Evolutionary conservation across 2,113 vertebrate genomes (phyloP).

Genomic region (Xerus inauris): DNA sequence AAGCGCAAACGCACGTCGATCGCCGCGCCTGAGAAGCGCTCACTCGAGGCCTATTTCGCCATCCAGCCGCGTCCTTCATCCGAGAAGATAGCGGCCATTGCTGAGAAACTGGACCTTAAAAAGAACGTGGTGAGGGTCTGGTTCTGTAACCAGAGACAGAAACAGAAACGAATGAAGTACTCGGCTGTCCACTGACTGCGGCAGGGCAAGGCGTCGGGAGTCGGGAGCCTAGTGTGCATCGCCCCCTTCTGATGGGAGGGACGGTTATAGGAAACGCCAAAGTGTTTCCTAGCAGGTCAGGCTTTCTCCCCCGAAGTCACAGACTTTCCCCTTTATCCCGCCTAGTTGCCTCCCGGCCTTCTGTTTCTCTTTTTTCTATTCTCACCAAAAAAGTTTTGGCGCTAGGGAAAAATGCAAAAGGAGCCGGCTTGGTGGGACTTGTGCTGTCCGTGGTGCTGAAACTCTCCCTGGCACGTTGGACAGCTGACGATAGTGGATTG

Average conservation of each 20-base stretch:
- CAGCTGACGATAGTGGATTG: background rate
- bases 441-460: conserved; percentile 81
- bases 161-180: conserved; percentile 98
- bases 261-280: conserved; percentile 42
- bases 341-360: background rate
- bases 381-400: conserved; percentile 61
- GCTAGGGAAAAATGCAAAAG: background rate
- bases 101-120: conserved; percentile 96
- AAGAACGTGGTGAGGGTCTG: conserved; percentile 97
- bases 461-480: rapidly evolving
- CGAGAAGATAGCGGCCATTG: conserved; percentile 95
- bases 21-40: conserved; percentile 95
- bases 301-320: conserved; percentile 14
- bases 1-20: conserved; percentile 96
- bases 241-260: background rate
- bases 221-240: background rate
- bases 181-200: conserved; percentile 91
- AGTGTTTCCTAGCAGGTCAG: conserved; percentile 70
- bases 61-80: conserved; percentile 95
- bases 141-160: conserved; percentile 97
- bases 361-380: conserved; percentile 44
- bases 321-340: conserved; percentile 54
- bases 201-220: background rate
- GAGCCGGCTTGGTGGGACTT: background rate
- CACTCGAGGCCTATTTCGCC: conserved; percentile 95